Conservation (phyloP, 2,888 invertebrate genomes). For the Athalia rosae region DNA sequence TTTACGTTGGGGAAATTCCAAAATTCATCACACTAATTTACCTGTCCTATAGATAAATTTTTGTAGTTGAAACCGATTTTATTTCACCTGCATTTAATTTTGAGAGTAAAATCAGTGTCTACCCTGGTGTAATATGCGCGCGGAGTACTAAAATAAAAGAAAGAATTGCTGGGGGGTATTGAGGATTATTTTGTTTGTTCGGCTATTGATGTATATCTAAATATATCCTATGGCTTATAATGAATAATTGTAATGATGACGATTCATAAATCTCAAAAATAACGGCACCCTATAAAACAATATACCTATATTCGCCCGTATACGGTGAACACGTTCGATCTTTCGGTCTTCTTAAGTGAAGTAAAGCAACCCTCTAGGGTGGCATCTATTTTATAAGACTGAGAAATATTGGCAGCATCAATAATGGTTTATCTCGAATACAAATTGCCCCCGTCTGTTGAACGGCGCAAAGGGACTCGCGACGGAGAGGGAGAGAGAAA, state of each 20-base stretch:
- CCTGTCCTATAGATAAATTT: too few relatives aligned
- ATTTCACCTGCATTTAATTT: too few relatives aligned
- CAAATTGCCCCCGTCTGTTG: slow-evolving; percentile 58
- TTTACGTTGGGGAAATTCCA: too few relatives aligned
- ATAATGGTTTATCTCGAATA: slow-evolving; percentile 70
- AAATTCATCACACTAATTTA: too few relatives aligned
- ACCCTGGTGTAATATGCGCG: too few relatives aligned
- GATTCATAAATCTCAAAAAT: neutral
- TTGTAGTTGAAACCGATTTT: too few relatives aligned
- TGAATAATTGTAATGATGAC: neutral
- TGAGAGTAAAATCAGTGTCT: too few relatives aligned
- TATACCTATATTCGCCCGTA: neutral
- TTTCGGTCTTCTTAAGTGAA: slow-evolving; percentile 50
- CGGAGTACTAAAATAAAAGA: too few relatives aligned
- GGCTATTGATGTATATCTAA: neutral
- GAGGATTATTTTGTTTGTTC: neutral
- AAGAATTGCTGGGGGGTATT: neutral
- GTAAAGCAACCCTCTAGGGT: slow-evolving; percentile 50
- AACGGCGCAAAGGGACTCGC: neutral
- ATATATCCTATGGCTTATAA: neutral
- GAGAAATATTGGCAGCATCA: slow-evolving; percentile 69
- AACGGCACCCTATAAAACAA: slow-evolving; percentile 1
- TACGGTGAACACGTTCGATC: slow-evolving; percentile 36
- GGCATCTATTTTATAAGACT: slow-evolving; percentile 67
- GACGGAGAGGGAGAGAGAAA: too few relatives aligned